Base-by-base conservation (phyloP, 2,888 invertebrate species). In the Ochropacha duplaris region DNA sequence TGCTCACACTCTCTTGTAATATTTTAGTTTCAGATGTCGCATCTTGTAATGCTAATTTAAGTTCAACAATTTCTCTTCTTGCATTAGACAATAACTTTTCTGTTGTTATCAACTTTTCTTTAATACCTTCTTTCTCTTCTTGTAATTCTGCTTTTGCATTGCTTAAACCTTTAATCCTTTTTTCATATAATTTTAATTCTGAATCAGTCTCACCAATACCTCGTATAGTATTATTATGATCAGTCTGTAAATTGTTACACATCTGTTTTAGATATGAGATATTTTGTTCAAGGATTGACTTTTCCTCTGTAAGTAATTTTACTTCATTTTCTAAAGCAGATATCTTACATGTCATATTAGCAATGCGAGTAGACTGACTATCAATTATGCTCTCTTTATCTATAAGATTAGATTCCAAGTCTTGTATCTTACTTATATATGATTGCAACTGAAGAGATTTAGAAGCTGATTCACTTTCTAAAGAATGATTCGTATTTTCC, bases 401-500 rank as follows among this genome's bases (percentile, higher is more conserved):
- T 55, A 85, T 60, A 31, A 96, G 71, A 78, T 95, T 94, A 59
- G 94, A 90, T 84, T 97, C 96, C 50, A 97, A 87, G 68, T 93
- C 94, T 58, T 93, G 82, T 54, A 96, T 92, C 80, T 88, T 88
- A 62, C 71, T 84, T 16, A 87, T 67, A 68, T 88, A 90, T 58
- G 88, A 84, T 75, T 94, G 94, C 57, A 95, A 80, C 61, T 94
- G 94, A 50, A 88, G 79, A 66, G 95, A 95, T 59, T 95, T 95
- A 69, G 96, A 96, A 6, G 94, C 94, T 2, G 96, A 95, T 87
- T 96, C 96, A 67, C 94, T 95, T 84, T 97, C 97, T 65, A 97
- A 91, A 56, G 96, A 96, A 76, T 96, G 96, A 83, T 97, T 97
- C 65, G 95, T 97, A 69, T 94, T 96, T 87, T 97, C 97, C 64